Percentiles rank a stretch among this genome's conserved stretches.
Conservation (phyloP, 2,797 vertebrate species). For the Pelobates cultripes region DNA sequence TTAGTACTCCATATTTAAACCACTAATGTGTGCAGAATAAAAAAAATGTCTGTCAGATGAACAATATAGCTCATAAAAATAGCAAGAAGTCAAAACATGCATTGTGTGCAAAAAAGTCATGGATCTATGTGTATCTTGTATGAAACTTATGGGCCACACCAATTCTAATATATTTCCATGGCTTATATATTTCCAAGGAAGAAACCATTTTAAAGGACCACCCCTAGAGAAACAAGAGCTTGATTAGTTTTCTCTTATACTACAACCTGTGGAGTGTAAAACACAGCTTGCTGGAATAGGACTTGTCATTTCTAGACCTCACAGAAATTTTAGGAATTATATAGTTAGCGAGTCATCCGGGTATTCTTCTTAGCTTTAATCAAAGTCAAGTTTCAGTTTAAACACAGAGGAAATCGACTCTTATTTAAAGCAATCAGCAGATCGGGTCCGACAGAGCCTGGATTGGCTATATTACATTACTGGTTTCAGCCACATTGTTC, state of each 20-base stretch:
- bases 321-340: constrained; percentile 82
- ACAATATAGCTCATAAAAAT: background rate
- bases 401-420: constrained; percentile 83
- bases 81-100: background rate
- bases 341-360: constrained; percentile 78
- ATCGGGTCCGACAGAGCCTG: constrained; percentile 74
- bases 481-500: constrained; percentile 73
- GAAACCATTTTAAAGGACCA: constrained; percentile 71
- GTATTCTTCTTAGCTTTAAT: constrained; percentile 81
- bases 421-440: constrained; percentile 83
- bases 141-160: constrained; percentile 58
- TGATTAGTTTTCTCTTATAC: constrained; percentile 81
- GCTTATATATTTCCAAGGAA: constrained; percentile 77
- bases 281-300: constrained; percentile 81
- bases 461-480: constrained; percentile 78
- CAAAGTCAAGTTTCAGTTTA: constrained; percentile 82
- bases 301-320: constrained; percentile 83
- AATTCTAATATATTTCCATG: constrained; percentile 53
- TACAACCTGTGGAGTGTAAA: constrained; percentile 81
- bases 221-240: constrained; percentile 74
- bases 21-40: too few relatives aligned
- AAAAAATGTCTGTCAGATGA: background rate
- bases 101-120: too few relatives aligned
- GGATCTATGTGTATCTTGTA: constrained; percentile 63
- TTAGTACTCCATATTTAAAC: too few relatives aligned